A percentile compares a stretch with the other conserved stretches of the same genome.
Evolutionary conservation across 2,888 invertebrate species (phyloP).

Genomic region (Chaitophorus viminalis): DNA sequence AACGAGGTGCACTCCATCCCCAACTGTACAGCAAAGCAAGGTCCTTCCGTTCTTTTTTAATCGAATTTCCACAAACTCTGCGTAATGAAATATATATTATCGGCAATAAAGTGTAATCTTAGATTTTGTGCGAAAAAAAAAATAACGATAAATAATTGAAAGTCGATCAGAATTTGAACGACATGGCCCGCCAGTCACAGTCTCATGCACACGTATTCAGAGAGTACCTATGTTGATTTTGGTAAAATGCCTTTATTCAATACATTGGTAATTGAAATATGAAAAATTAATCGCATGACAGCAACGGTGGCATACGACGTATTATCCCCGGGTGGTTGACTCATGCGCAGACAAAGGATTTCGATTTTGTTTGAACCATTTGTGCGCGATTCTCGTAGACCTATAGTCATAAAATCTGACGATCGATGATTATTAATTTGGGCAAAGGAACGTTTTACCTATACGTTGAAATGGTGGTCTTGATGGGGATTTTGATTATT

Average conservation of each 20-base stretch:
- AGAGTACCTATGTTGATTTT: no score
- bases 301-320: not conserved
- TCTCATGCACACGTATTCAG: no score
- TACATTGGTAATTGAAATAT: conserved; percentile 30
- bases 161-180: no score
- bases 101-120: no score
- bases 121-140: no score
- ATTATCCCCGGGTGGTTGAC: not conserved
- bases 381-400: not conserved
- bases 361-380: conserved; percentile 18
- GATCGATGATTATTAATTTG: conserved; percentile 2
- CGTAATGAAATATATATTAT: no score
- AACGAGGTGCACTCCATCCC: no score
- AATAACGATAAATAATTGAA: no score
- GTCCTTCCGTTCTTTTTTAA: no score
- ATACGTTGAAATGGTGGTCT: not conserved
- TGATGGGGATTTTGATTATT: not conserved
- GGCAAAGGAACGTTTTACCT: not conserved
- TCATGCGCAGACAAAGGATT: not conserved
- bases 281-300: conserved; percentile 8
- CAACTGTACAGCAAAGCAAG: no score
- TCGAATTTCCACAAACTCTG: no score
- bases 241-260: not conserved
- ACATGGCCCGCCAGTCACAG: no score
- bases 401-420: not conserved